Conservation (phyloP, 2,113 vertebrate genomes). For the Lasiurus cinereus region DNA sequence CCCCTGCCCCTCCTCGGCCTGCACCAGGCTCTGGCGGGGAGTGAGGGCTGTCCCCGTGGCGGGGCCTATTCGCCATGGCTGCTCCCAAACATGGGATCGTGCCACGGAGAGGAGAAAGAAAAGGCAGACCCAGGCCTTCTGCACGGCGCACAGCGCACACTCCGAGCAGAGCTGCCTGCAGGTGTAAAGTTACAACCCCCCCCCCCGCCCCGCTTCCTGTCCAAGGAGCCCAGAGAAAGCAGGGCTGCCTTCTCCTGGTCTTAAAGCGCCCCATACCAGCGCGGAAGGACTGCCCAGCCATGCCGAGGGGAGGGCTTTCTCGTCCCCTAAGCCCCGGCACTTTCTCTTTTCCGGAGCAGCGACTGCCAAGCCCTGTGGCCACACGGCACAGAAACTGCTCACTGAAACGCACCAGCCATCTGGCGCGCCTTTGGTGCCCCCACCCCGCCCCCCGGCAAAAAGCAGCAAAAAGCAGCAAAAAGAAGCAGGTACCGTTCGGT, state of each 20-base stretch:
- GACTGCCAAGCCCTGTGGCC: neutral
- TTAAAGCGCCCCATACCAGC: neutral
- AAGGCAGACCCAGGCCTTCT: neutral
- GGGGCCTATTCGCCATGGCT: neutral
- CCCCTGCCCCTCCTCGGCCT: neutral
- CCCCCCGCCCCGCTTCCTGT: neutral
- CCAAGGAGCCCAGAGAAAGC: neutral
- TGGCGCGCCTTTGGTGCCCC: too few relatives aligned
- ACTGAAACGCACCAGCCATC: too few relatives aligned
- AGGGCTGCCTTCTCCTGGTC: neutral
- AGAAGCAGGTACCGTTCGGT: too few relatives aligned
- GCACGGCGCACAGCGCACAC: neutral
- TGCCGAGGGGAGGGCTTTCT: neutral
- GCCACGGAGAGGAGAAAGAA: slow-evolving; percentile 25
- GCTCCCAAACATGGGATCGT: slow-evolving; percentile 10
- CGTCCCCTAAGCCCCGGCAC: neutral
- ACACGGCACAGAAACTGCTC: neutral
- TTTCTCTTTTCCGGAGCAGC: neutral
- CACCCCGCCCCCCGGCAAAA: too few relatives aligned
- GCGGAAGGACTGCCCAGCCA: neutral
- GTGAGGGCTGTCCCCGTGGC: neutral
- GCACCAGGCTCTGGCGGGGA: neutral
- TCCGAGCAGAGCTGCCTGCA: neutral
- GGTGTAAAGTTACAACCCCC: neutral
- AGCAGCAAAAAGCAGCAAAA: too few relatives aligned